Conservation (phyloP, 2,888 invertebrate genomes). For the Cheilosia scutellata region DNA sequence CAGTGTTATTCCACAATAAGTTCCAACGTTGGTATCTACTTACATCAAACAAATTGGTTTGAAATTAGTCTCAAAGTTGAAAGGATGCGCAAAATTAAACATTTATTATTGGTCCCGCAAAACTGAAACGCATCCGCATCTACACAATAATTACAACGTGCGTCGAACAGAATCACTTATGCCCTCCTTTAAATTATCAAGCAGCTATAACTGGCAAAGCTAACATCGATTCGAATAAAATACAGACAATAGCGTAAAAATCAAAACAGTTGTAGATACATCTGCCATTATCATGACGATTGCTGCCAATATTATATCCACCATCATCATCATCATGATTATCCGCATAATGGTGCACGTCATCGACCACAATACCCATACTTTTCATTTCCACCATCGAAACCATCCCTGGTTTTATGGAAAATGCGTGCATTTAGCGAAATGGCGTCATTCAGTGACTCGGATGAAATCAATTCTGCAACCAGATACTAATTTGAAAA, state of each 20-base stretch:
- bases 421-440: slow-evolving; percentile 46
- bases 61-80: too few relatives aligned
- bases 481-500: slow-evolving; percentile 72
- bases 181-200: neutral
- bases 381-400: neutral
- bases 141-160: slow-evolving; percentile 49
- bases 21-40: too few relatives aligned
- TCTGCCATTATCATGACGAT: slow-evolving; percentile 2
- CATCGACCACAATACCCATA: slow-evolving; percentile 27
- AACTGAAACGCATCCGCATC: slow-evolving; percentile 38
- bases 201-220: slow-evolving; percentile 2
- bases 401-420: neutral
- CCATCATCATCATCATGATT: slow-evolving; percentile 48
- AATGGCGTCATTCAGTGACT: slow-evolving; percentile 62
- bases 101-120: neutral
- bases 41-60: too few relatives aligned
- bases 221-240: slow-evolving; percentile 14
- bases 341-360: slow-evolving; percentile 57
- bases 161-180: slow-evolving; percentile 3
- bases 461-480: slow-evolving; percentile 66
- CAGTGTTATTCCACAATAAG: too few relatives aligned
- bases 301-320: slow-evolving; percentile 15
- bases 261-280: slow-evolving; percentile 39
- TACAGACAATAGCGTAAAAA: slow-evolving; percentile 21
- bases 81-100: too few relatives aligned